Conservation (phyloP, 1,140 invertebrate genomes). For the Danaus plexippus region DNA sequence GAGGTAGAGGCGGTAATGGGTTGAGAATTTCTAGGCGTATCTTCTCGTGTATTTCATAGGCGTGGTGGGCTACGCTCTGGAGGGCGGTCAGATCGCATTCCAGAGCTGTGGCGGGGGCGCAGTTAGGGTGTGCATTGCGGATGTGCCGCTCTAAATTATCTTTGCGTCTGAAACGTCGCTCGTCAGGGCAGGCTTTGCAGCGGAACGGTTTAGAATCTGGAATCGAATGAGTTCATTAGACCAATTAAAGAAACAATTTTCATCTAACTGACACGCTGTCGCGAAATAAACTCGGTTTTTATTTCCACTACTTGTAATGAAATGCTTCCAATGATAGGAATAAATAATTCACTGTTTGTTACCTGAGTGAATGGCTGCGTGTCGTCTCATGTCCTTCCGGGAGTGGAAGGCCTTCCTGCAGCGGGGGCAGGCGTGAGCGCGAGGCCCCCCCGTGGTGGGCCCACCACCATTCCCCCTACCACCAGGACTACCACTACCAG, state of each 20-base stretch:
- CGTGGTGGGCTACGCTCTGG: conserved; percentile 25
- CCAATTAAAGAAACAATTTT: too few species aligned
- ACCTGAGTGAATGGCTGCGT: conserved; percentile 72
- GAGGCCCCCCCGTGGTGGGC: conserved; percentile 27
- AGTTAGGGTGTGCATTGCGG: conserved; percentile 75
- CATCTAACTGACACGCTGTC: too few species aligned
- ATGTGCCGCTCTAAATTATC: conserved; percentile 78
- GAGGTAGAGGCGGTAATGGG: conserved; percentile 42
- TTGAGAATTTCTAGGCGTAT: conserved; percentile 44
- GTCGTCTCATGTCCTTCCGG: conserved; percentile 71
- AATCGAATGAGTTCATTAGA: conserved; percentile 14
- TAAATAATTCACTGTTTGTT: neutral
- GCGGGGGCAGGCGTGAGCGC: conserved; percentile 65
- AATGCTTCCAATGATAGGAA: neutral
- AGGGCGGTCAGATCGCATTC: conserved; percentile 44
- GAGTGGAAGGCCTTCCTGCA: conserved; percentile 72
- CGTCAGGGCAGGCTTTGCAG: conserved; percentile 71
- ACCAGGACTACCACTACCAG: neutral
- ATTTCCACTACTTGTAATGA: too few species aligned
- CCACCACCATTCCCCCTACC: conserved; percentile 34
- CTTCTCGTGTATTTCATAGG: conserved; percentile 36
- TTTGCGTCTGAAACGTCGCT: conserved; percentile 73
- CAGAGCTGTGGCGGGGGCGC: conserved; percentile 34
- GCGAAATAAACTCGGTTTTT: too few species aligned
- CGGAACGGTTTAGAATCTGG: conserved; percentile 72